Evolutionary conservation across 2,888 invertebrate genomes (phyloP), one percentile per base, ranked within the genome.

Genomic region (Drosophila colorata): DNA sequence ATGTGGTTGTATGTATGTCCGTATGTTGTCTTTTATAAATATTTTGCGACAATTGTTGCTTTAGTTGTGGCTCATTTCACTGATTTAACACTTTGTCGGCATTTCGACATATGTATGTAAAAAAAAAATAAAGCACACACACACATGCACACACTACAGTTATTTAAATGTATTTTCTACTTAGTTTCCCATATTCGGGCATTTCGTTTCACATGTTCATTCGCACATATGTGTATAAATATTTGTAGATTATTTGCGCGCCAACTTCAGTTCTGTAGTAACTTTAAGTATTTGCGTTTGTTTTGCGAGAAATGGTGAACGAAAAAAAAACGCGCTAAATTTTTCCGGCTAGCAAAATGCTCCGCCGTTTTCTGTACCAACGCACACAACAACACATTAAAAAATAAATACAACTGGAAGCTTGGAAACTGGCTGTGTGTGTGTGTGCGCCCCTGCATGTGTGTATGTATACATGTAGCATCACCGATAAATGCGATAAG

Each of bases 401-500:
- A 88, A 90, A 89, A 89, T 90, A 90, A 90, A 90, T 90, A 90
- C 78, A 80, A 82, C 80, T 87, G 86, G 87, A 88, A 58, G 38
- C 23, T 67, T 66, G 74, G 73, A 67, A 72, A 66, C 61, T 77
- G 60, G 60, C 47, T 64, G 47, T 61, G 65, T 66, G 47, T 81
- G 81, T 79, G 75, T 84, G 85, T 84, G 33, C 9, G 28, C 28
- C 28, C 28, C 59, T 65, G 47, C 52, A 79, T 81, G 81, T 79
- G 75, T 84, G 85, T 81, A 49, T 81, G 75, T 84, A 69, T 84
- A 59, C 65, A 60, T 49, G 38, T 44, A 40, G 55, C 51, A 74
- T 52, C 41, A 40, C 59, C 78, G 78, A 72, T 77, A 72, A 38
- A 14, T 14, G 20, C 33, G 33, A 37, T 41, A 59, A 44, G 67